Conservation (phyloP, 2,797 vertebrate species). For the Ctenochaetus hawaiiensis region DNA sequence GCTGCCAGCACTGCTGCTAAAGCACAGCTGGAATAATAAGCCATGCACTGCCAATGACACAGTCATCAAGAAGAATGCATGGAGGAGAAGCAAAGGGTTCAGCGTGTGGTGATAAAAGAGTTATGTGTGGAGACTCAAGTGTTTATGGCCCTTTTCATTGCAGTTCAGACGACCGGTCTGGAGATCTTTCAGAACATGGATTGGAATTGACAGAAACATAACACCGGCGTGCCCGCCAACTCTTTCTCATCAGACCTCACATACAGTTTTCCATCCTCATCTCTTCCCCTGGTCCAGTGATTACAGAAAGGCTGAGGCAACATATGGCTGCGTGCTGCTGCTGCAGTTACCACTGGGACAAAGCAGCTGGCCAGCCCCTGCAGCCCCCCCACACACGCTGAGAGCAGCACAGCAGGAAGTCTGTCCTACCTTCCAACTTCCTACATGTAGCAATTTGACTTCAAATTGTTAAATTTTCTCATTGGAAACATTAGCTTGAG, state of each 20-base stretch:
- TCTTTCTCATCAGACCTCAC: conserved; percentile 28
- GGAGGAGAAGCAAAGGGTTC: conserved; percentile 28
- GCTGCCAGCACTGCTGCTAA: conserved; percentile 54
- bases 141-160: conserved; percentile 23
- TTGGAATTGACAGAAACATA: conserved; percentile 47
- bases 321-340: conserved; percentile 52
- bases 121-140: conserved; percentile 8
- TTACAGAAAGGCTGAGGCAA: conserved; percentile 38
- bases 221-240: neutral
- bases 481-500: neutral
- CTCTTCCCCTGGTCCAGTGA: conserved; percentile 26
- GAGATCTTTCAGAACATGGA: conserved; percentile 3
- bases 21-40: conserved; percentile 64
- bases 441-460: neutral
- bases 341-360: conserved; percentile 39
- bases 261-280: conserved; percentile 35
- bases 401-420: neutral
- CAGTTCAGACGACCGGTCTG: neutral
- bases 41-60: conserved; percentile 38
- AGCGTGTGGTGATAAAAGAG: conserved; percentile 15
- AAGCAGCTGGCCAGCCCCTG: conserved; percentile 46
- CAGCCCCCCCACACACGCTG: neutral
- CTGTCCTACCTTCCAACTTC: neutral
- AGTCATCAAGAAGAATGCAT: conserved; percentile 40
- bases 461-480: conserved; percentile 3